Conservation (phyloP, 2,888 invertebrate genomes). For the Cacoxenus indagator region DNA sequence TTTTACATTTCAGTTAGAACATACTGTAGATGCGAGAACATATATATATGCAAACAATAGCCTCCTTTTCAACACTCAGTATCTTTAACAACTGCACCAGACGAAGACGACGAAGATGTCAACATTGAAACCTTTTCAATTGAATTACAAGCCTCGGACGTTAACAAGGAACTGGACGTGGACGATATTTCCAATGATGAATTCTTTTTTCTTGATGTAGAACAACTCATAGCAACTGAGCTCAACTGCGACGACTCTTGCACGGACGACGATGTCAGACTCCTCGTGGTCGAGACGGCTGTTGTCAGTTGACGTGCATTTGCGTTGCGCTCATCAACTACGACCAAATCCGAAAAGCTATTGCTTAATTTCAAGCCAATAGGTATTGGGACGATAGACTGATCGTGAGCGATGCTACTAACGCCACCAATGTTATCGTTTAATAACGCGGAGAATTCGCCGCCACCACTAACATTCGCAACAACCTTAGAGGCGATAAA, state of each 20-base stretch:
- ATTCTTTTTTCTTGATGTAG: not conserved
- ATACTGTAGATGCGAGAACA: too few species aligned
- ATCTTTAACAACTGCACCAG: slow-evolving; percentile 20
- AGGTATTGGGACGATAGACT: too few species aligned
- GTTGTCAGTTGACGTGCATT: too few species aligned
- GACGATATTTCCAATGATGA: slow-evolving; percentile 22
- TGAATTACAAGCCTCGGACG: slow-evolving; percentile 13
- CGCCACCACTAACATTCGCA: not conserved
- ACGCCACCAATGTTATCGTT: not conserved
- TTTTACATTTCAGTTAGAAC: too few species aligned
- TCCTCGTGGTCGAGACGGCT: too few species aligned
- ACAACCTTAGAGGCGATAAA: not conserved
- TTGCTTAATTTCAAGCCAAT: too few species aligned
- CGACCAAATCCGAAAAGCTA: too few species aligned
- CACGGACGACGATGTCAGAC: not conserved
- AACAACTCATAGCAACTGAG: slow-evolving; percentile 18
- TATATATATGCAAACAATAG: too few species aligned
- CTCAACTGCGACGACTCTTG: not conserved
- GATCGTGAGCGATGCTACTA: not conserved
- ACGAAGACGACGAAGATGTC: slow-evolving; percentile 6
- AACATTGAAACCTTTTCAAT: slow-evolving; percentile 14
- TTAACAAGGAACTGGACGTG: slow-evolving; percentile 6
- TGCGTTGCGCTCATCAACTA: too few species aligned
- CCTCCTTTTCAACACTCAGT: slow-evolving; percentile 13
- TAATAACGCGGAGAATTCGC: not conserved